Percentiles rank a stretch among this genome's conserved stretches.
phyloP scores from a whole-genome alignment of 2,113 vertebrate genomes.

The Oncorhynchus tshawytscha region DNA sequence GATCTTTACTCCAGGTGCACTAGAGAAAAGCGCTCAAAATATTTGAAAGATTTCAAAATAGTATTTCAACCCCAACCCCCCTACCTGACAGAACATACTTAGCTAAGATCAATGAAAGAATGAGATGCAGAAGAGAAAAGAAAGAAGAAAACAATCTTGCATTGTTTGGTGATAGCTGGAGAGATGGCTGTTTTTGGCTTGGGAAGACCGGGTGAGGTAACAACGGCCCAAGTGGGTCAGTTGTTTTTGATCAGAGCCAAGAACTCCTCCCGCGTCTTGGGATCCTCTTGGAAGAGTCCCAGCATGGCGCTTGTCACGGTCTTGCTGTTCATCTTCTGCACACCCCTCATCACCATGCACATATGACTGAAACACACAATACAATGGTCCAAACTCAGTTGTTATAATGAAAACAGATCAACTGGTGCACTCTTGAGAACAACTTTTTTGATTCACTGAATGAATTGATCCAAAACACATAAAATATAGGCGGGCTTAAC shows the following conservation, averaged over 20 bases:
- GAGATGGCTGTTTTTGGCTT: neutral
- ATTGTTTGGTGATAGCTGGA: no score
- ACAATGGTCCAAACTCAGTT: neutral
- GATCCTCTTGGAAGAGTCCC: conserved; percentile 61
- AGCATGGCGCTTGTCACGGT: conserved; percentile 63
- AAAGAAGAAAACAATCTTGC: no score
- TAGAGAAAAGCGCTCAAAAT: no score
- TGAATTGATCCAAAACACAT: neutral
- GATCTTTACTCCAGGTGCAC: no score
- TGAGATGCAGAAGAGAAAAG: no score
- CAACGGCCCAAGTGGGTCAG: conserved; percentile 34
- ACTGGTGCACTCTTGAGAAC: neutral
- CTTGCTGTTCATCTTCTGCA: conserved; percentile 68
- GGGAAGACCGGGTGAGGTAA: neutral
- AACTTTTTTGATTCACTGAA: neutral
- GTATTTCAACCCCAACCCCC: no score
- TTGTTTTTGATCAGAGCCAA: conserved; percentile 58
- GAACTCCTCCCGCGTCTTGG: conserved; percentile 64
- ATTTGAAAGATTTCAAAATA: no score
- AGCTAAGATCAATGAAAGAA: no score
- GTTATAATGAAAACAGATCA: neutral
- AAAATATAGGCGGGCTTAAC: no score
- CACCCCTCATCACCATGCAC: conserved; percentile 65
- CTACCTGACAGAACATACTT: no score
- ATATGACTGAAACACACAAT: conserved; percentile 53